These are phyloP conservation scores for Conistra vaccinii DNA, from an alignment of 2,888 invertebrate species.

Conservation along the genomic window DNA sequence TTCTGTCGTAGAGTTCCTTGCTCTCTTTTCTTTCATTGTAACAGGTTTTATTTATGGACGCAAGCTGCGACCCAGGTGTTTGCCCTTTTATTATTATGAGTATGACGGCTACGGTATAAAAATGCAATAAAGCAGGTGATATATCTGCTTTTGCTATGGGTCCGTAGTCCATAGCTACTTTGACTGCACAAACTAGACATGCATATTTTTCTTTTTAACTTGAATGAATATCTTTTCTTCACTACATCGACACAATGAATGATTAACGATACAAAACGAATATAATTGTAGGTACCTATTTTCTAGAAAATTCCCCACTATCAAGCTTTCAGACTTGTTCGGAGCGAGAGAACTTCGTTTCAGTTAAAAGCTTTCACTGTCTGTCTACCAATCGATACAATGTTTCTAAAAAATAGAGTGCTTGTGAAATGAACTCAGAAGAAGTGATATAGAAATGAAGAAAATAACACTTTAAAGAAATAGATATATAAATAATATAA, in stretches of 20 bases:
- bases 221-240: background rate
- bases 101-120: background rate
- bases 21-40: slow-evolving; percentile 29
- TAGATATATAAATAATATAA: too few relatives aligned
- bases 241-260: background rate
- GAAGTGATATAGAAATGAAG: background rate
- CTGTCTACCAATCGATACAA: slow-evolving; percentile 8
- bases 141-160: background rate
- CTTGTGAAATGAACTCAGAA: background rate
- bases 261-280: background rate
- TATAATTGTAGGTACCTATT: background rate
- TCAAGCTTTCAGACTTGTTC: slow-evolving; percentile 13
- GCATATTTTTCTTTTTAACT: background rate
- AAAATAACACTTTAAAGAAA: too few relatives aligned
- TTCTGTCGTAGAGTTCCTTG: slow-evolving; percentile 46
- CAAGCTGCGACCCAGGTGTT: slow-evolving; percentile 14
- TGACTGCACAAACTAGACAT: background rate
- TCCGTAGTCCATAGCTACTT: background rate
- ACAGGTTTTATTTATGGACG: slow-evolving; percentile 44
- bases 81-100: slow-evolving; percentile 13
- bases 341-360: background rate
- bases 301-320: background rate
- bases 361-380: slow-evolving; percentile 22
- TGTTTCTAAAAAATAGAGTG: background rate
- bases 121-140: background rate